These are phyloP conservation scores for Sporophila hypoxantha DNA, from an alignment of 2,113 vertebrate species.

Conservation along the genomic window DNA sequence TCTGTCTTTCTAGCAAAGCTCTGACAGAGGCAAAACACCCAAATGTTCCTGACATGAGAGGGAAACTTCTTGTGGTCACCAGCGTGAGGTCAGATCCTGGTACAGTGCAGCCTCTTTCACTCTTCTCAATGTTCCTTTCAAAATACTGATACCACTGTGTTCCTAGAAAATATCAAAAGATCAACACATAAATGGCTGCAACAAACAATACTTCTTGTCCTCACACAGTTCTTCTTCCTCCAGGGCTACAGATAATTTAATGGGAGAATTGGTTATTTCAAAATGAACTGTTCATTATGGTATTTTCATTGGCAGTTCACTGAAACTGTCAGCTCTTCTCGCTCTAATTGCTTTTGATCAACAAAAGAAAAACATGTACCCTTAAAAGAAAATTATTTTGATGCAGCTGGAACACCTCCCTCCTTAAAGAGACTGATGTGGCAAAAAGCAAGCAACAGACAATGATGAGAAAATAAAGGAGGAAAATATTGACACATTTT, in stretches of 20 bases:
- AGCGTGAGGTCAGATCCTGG: background rate
- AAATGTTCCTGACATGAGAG: background rate
- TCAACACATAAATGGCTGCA: background rate
- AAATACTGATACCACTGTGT: background rate
- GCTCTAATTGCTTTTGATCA: slow-evolving; percentile 27
- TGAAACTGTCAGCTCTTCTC: slow-evolving; percentile 21
- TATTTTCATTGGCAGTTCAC: slow-evolving; percentile 55
- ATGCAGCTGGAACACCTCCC: background rate
- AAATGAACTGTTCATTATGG: background rate
- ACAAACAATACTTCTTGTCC: background rate
- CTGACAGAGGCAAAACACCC: background rate
- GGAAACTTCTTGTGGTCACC: background rate
- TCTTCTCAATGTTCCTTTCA: background rate
- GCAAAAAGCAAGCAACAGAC: background rate
- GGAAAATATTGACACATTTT: background rate
- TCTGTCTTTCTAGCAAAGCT: background rate
- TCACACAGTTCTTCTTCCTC: background rate
- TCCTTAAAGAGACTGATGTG: background rate
- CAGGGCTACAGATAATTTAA: slow-evolving; percentile 17
- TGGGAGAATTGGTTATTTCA: slow-evolving; percentile 41
- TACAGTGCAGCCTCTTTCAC: background rate
- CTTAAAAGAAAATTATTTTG: slow-evolving; percentile 23
- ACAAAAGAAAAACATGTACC: background rate
- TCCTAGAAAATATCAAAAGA: slow-evolving; percentile 23
- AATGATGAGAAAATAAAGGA: background rate